These are phyloP conservation scores for Gouania willdenowi DNA, from an alignment of 2,797 vertebrate genomes.

Conservation along the genomic window DNA sequence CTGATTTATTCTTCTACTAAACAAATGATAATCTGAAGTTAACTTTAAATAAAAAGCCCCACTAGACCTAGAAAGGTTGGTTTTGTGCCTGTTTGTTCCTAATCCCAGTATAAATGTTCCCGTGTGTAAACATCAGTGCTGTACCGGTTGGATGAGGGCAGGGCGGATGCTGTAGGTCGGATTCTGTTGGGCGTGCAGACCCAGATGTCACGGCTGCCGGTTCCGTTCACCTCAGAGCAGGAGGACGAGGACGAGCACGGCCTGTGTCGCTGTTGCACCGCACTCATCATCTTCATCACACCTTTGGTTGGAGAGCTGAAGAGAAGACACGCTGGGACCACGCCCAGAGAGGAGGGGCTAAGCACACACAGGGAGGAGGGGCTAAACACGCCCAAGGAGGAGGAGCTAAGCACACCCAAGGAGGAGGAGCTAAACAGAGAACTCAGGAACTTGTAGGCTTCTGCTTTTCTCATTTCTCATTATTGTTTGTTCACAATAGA, in stretches of 20 bases:
- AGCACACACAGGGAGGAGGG: slow-evolving; percentile 54
- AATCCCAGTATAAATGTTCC: not conserved
- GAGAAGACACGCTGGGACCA: slow-evolving; percentile 33
- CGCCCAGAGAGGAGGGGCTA: slow-evolving; percentile 68
- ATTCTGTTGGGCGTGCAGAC: slow-evolving; percentile 81
- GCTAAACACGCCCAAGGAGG: slow-evolving; percentile 73
- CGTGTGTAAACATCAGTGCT: slow-evolving; percentile 67
- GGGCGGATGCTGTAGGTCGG: slow-evolving; percentile 75
- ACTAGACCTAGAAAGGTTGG: too few species aligned
- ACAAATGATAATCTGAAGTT: too few species aligned
- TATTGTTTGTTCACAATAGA: too few species aligned
- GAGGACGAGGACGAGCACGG: slow-evolving; percentile 78
- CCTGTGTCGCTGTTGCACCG: slow-evolving; percentile 81
- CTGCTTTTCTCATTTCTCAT: too few species aligned
- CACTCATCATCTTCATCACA: slow-evolving; percentile 76
- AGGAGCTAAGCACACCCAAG: slow-evolving; percentile 61
- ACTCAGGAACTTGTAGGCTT: slow-evolving; percentile 90
- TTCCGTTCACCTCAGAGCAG: slow-evolving; percentile 84
- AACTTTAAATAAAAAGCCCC: too few species aligned
- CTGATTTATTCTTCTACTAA: too few species aligned
- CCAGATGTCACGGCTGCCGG: slow-evolving; percentile 83
- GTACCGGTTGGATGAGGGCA: slow-evolving; percentile 75
- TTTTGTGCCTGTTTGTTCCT: too few species aligned
- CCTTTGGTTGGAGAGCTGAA: slow-evolving; percentile 82
- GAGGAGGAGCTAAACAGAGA: slow-evolving; percentile 78